These are phyloP conservation scores for Drosophila cardini DNA, from an alignment of 1,140 invertebrate species.

Conservation along the genomic window DNA sequence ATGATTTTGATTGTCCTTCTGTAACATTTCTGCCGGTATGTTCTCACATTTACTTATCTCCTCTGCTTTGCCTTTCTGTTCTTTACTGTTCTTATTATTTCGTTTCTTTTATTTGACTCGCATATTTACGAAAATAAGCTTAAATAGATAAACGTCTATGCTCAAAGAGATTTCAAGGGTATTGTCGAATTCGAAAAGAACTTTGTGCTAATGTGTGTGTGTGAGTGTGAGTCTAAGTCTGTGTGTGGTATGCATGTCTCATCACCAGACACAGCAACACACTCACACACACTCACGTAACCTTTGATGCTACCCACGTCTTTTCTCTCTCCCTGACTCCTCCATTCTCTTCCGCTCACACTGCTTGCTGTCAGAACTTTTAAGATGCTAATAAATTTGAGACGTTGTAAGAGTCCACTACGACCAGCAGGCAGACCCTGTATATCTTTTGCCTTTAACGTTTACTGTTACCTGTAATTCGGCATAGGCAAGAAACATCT, in stretches of 20 bases:
- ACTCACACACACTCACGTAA: neutral
- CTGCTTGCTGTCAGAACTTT: slow-evolving; percentile 13
- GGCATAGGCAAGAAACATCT: slow-evolving; percentile 28
- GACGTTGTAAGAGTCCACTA: slow-evolving; percentile 15
- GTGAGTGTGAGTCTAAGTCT: too few relatives aligned
- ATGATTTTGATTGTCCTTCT: slow-evolving; percentile 22
- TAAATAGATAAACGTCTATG: neutral
- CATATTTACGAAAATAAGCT: slow-evolving; percentile 18
- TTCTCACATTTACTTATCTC: neutral
- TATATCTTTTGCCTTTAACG: neutral
- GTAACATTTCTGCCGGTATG: slow-evolving; percentile 15
- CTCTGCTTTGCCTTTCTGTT: neutral
- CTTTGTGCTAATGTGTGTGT: neutral
- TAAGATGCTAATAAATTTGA: slow-evolving; percentile 21
- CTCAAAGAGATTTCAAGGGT: slow-evolving; percentile 9
- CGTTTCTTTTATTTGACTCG: slow-evolving; percentile 3
- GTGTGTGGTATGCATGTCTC: neutral
- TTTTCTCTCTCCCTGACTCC: neutral
- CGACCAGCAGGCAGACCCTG: slow-evolving; percentile 13
- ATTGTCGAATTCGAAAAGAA: neutral
- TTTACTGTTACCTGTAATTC: slow-evolving; percentile 3
- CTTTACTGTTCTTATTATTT: neutral
- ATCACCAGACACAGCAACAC: neutral
- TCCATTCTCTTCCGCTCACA: slow-evolving; percentile 9
- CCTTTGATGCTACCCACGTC: slow-evolving; percentile 5